Evolutionary conservation across 1,140 invertebrate genomes (phyloP).

Genomic region (Solenopsis invicta): DNA sequence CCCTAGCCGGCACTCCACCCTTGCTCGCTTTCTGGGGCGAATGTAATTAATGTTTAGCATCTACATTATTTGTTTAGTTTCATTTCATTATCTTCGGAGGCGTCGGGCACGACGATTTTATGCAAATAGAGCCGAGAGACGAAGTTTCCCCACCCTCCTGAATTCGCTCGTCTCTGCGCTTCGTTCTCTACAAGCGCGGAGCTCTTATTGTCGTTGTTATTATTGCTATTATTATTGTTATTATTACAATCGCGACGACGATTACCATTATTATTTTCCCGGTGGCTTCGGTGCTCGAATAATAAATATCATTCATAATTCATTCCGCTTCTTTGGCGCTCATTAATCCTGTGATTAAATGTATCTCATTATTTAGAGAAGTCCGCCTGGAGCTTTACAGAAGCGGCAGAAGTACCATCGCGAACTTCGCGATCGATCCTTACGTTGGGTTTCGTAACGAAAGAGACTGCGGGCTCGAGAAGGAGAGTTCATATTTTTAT

Average conservation of each 20-base stretch:
- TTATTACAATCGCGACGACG: slow-evolving; percentile 72
- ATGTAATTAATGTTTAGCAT: slow-evolving; percentile 85
- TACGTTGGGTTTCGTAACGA: slow-evolving; percentile 43
- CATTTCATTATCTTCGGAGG: slow-evolving; percentile 85
- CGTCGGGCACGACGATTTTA: slow-evolving; percentile 83
- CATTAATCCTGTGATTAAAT: slow-evolving; percentile 84
- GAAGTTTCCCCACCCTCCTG: slow-evolving; percentile 71
- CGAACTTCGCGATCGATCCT: slow-evolving; percentile 60
- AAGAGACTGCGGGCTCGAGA: slow-evolving; percentile 41
- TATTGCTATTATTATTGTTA: slow-evolving; percentile 66
- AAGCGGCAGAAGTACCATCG: slow-evolving; percentile 74
- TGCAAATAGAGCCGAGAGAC: slow-evolving; percentile 82
- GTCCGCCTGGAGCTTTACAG: slow-evolving; percentile 67
- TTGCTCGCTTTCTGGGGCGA: slow-evolving; percentile 71
- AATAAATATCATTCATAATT: slow-evolving; percentile 84
- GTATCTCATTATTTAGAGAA: slow-evolving; percentile 82
- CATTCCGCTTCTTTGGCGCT: slow-evolving; percentile 82
- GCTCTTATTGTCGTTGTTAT: slow-evolving; percentile 74
- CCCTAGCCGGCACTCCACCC: slow-evolving; percentile 46
- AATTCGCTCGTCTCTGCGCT: slow-evolving; percentile 58
- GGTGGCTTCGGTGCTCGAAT: slow-evolving; percentile 75
- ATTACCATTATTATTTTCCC: slow-evolving; percentile 76
- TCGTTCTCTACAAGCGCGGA: slow-evolving; percentile 27
- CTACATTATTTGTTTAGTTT: slow-evolving; percentile 86
- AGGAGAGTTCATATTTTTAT: slow-evolving; percentile 60